Conservation (phyloP, 2,888 invertebrate genomes). For the Epistrophella euchroma region DNA sequence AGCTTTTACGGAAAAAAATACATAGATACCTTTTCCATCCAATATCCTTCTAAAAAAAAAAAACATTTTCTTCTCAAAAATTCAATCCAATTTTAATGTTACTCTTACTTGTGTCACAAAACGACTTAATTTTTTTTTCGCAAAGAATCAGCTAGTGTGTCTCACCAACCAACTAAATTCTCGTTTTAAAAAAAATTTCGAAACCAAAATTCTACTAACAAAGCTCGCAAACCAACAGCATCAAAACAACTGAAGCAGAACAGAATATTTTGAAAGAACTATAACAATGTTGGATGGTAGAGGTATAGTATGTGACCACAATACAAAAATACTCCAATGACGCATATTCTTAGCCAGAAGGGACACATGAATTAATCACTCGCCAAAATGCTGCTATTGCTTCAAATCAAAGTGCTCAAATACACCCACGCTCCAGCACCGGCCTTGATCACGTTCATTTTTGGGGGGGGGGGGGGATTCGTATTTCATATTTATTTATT, state of each 20-base stretch:
- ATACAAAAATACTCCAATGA: constrained; percentile 58
- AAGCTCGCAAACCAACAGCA: constrained; percentile 4
- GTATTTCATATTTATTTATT: constrained; percentile 65
- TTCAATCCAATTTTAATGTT: constrained; percentile 52
- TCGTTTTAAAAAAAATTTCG: constrained; percentile 52
- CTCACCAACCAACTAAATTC: not conserved
- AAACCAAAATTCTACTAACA: constrained; percentile 36
- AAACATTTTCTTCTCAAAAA: not conserved
- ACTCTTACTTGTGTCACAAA: not conserved
- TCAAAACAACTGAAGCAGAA: constrained; percentile 16
- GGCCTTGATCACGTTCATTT: constrained; percentile 1
- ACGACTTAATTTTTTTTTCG: constrained; percentile 9
- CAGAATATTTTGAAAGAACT: not conserved
- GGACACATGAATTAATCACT: constrained; percentile 65
- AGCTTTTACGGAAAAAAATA: not conserved
- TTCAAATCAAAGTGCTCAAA: constrained; percentile 60
- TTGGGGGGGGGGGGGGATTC: not conserved
- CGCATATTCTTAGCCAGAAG: constrained; percentile 41
- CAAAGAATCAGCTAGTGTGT: not conserved
- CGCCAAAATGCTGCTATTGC: constrained; percentile 47
- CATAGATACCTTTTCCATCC: not conserved
- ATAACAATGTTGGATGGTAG: not conserved
- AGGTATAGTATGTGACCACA: constrained; percentile 56
- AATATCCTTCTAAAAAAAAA: not conserved
- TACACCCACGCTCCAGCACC: constrained; percentile 28